phyloP scores from a whole-genome alignment of 2,113 vertebrate genomes.

The Melospiza melodia region DNA sequence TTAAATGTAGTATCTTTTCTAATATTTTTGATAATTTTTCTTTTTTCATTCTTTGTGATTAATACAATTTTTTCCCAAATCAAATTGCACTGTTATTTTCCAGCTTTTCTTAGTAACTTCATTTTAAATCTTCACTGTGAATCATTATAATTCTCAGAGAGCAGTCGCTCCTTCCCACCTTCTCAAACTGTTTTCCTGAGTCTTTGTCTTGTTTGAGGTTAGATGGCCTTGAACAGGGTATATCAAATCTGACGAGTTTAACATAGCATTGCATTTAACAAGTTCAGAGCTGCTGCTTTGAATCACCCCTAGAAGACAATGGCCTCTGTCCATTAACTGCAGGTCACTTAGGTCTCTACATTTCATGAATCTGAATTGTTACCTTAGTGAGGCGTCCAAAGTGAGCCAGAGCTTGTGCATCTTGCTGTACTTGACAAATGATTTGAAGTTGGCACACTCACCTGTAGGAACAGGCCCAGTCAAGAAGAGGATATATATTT shows the following conservation, averaged over 20 bases:
- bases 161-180: accelerated
- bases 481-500: background rate
- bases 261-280: background rate
- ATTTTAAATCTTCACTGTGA: background rate
- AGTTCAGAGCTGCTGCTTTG: background rate
- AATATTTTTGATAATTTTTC: background rate
- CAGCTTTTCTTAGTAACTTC: background rate
- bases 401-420: background rate
- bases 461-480: background rate
- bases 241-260: background rate
- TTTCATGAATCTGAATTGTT: background rate
- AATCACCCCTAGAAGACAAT: background rate
- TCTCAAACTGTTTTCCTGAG: background rate
- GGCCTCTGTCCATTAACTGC: background rate
- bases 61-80: background rate
- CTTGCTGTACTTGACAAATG: background rate
- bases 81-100: background rate
- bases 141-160: background rate
- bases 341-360: background rate
- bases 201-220: background rate
- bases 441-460: background rate
- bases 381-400: background rate
- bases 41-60: background rate
- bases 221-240: background rate
- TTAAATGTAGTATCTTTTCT: background rate